Percentiles rank a stretch among this genome's conserved stretches.
phyloP scores from a whole-genome alignment of 2,888 invertebrate genomes.

The Cephus nigrinus region DNA sequence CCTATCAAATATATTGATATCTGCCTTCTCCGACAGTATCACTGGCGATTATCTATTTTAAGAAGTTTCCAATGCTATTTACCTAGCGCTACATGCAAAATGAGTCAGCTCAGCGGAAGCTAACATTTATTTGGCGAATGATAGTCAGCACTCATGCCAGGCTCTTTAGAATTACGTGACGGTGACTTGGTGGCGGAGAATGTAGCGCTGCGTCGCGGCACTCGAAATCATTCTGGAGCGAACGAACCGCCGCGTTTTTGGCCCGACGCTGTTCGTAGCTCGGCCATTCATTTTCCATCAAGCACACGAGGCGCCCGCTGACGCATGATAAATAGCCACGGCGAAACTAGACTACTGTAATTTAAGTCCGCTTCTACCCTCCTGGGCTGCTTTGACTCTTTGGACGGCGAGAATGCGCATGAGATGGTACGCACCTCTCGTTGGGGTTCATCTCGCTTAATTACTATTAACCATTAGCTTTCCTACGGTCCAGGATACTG shows the following conservation, averaged over 20 bases:
- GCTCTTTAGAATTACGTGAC: neutral
- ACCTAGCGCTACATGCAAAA: neutral
- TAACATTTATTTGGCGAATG: neutral
- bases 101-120: neutral
- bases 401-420: neutral
- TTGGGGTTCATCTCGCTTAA: neutral
- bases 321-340: conserved; percentile 3
- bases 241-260: neutral
- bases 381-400: neutral
- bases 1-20: neutral
- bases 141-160: neutral
- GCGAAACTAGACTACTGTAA: neutral
- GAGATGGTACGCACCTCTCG: neutral
- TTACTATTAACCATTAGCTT: neutral
- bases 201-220: neutral
- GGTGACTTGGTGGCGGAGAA: neutral
- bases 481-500: neutral
- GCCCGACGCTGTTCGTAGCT: neutral
- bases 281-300: neutral
- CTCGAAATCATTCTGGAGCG: neutral
- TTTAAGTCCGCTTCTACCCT: neutral
- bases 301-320: neutral
- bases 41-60: neutral
- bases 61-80: neutral
- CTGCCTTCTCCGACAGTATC: neutral